Base-by-base conservation (phyloP, 2,888 invertebrate genomes). In the Sphecodes monilicornis region DNA sequence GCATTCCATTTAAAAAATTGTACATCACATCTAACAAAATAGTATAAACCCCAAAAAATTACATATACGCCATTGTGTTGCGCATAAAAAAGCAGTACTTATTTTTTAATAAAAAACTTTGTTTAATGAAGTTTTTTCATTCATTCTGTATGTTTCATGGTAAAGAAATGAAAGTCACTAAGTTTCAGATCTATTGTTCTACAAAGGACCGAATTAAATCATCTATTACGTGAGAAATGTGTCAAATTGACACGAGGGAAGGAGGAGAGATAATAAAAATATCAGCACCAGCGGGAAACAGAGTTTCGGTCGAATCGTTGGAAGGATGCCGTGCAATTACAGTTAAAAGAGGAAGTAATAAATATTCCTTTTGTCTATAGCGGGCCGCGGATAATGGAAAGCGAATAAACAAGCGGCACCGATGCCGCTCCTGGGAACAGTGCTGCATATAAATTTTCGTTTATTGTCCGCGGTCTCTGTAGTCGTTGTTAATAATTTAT, bases 361-460 rank as follows among this genome's bases (percentile, higher is more conserved):
- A 72, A 82, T 80, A 78, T 71, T 50, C 78, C 73, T 54, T 85
- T 85, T 76, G 77, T 80, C 60, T 46, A 54, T 70, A n/a, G 46
- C 66, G 79, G 22, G 18, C 26, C 36, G 57, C 68, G 39, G 46
- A 41, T 80, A 85, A 85, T 85, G 80, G 76, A 76, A 76, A 69
- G 79, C 32, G 66, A 81, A 84, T 81, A 88, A 85, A 88, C 75
- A 77, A 79, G 29, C 60, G 77, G n/a, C 4, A 5, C 16, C 26
- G 77, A 22, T 8, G 36, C 26, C 36, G n/a, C n/a, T 74, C 68
- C 36, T 18, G 46, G 66, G 66, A 50, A 76, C 50, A 39, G 46
- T 39, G 46, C n/a, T n/a, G 73, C 32, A 72, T 46, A 87, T 87
- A 85, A 88, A 87, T 87, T 87, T 88, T 76, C 87, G 78, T 88